Evolutionary conservation across 2,888 invertebrate genomes (phyloP), one percentile per base, ranked within the genome.

Genomic region (Cheilosia soror): DNA sequence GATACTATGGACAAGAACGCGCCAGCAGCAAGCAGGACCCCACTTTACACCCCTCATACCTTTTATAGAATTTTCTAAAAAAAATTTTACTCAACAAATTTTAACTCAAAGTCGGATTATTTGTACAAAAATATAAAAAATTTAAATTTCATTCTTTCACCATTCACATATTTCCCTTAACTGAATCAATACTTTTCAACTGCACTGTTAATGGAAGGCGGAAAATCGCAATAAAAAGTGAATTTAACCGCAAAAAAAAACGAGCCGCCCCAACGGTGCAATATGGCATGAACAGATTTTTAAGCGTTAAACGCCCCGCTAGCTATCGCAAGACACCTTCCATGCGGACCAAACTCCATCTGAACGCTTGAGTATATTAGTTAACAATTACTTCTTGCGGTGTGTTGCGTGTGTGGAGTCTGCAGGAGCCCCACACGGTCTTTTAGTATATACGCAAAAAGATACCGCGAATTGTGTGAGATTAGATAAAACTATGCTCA

Each of bases 401-500:
- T 58, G 29, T 53, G 53, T 80, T 80, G 80, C 80, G 51, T 51
- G 80, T 80, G 80, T 65, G 66, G 55, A 20, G 58, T 57, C 42
- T 58, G 33, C 37, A 68, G 77, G 29, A 51, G 9, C 60, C 25
- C 5, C 27, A n/a, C 51, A 4, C 27, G 27, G 51, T 27, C 31
- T 58, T 44, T 31, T 63, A 37, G 11, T 51, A 4, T 9, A 40
- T 49, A 29, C 55, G 37, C 20, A 51, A 72, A 79, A 65, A 72
- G 42, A 72, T 49, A 80, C 65, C 37, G 29, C 66, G 29, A 40
- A 65, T 63, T 53, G 78, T 66, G 44, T 60, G 71, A 47, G 71
- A 72, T 82, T 66, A 76, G 76, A 76, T 75, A 75, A 65, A 72
- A 72, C 37, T 11, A 40, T 57, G 31, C 57, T 78, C 72, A 65